Evolutionary conservation across 1,140 invertebrate genomes (phyloP), one percentile per base, ranked within the genome.

Genomic region (Oedothorax gibbosus): DNA sequence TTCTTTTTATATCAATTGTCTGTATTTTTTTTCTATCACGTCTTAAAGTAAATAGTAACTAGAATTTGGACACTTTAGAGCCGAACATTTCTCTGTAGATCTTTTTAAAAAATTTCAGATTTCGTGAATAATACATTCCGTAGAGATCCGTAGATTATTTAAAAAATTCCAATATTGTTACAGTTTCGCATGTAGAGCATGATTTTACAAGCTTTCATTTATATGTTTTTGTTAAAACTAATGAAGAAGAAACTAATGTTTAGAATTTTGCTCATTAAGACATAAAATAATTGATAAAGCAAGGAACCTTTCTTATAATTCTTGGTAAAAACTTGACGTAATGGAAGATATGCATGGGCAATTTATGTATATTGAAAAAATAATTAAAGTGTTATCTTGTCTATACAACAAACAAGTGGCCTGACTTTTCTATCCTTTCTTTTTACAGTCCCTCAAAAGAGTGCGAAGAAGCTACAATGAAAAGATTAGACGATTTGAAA

Each of bases 381-480:
- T 65, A 14, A 18, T 11, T 21, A 35, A 68, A 20, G 11, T 21
- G 12, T 49, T 64, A 64, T 20, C 20, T n/a, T 64, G 15, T 3
- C 20, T n/a, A n/a, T 10, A 64, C 11, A 9, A 71, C 49, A 7
- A 18, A 51, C n/a, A 71, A 50, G 15, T n/a, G 6, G 12, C 50
- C 18, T 8, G 20, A 15, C 14, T 72, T 72, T 18, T 8, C 15
- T 12, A 72, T 51, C 35, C 15, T 75, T 77, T 77, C 53, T n/a
- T 35, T 15, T 18, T 18, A 7, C 14, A 79, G 77, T 51, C 62
- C 64, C 20, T 79, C 77, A 10, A 79, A 79, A 20, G n/a, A 79
- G 51, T 66, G 66, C 14, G 77, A 79, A 79, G 77, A 79, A 53
- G 62, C 54, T 18, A 66, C 62, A n/a, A n/a, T 79, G 7, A 79